Base-by-base conservation (phyloP, 2,888 invertebrate species). In the Bedellia somnulentella region DNA sequence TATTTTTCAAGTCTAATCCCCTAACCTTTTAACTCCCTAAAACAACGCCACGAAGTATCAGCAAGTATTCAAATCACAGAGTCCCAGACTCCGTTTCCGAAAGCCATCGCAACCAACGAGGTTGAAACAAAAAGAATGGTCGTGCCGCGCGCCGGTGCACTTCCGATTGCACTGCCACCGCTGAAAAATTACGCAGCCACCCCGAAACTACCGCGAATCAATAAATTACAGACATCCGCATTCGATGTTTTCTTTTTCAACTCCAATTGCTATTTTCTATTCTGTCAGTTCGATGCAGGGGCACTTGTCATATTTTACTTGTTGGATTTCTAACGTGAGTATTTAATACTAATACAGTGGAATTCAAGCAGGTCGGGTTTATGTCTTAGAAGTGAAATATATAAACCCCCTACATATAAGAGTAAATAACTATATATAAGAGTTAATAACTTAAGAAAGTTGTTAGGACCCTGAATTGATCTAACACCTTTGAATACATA, bases 81-180 rank as follows among this genome's bases (percentile, higher is more conserved):
- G n/a, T n/a, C n/a, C 56, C 60, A 61, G 64, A 57, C 60, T 62
- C 15, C 57, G 49, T 64, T 71, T 73, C 71, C 71, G 73, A 66
- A 61, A 62, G 47, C 64, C 68, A 64, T 70, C 67, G 58, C 48
- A 47, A 46, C 43, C 47, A 47, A 51, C 50, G 45, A 44, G 43
- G 46, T 52, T 49, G 56, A 64, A 68, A 70, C 68, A 73, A 71
- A 73, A 73, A 70, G 61, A 32, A 22, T 13, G 12, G 24, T 29
- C 10, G 56, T 57, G 45, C 47, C 47, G 10, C 49, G 59, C 47
- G 56, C 59, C 59, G 58, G 58, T 57, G 56, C 55, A 54, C 62
- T 67, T 71, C 71, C 73, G 70, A 70, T 67, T 73, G 68, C 62
- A 56, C 48, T 62, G 66, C 54, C 62, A 60, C 47, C 60, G 54